These are phyloP conservation scores for Urocynchramus pylzowi DNA, from an alignment of 2,113 vertebrate genomes.

Conservation along the genomic window DNA sequence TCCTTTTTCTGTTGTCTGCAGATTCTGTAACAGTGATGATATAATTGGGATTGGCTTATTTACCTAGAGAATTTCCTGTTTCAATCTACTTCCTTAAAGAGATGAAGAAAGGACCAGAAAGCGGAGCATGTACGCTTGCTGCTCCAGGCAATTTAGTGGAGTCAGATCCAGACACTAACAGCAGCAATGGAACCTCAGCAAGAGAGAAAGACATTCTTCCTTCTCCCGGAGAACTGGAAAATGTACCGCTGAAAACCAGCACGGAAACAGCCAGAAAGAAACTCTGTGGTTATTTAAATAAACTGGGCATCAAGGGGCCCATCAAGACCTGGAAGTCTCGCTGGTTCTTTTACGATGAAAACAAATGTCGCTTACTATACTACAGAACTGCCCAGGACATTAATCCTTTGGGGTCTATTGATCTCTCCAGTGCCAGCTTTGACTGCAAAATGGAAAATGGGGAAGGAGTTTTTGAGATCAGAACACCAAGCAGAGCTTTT, in stretches of 20 bases:
- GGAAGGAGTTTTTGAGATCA: slow-evolving; percentile 87
- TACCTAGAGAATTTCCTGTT: neutral
- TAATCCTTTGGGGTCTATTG: slow-evolving; percentile 83
- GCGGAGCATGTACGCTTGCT: neutral
- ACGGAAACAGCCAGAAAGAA: slow-evolving; percentile 48
- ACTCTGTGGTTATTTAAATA: slow-evolving; percentile 91
- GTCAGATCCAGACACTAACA: neutral
- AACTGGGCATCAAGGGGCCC: slow-evolving; percentile 84
- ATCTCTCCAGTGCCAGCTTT: slow-evolving; percentile 79
- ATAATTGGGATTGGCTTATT: neutral
- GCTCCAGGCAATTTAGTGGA: neutral
- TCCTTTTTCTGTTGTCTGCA: neutral
- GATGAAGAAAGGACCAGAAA: slow-evolving; percentile 36
- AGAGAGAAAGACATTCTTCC: neutral
- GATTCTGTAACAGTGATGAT: neutral
- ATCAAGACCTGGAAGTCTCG: slow-evolving; percentile 90
- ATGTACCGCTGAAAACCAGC: neutral
- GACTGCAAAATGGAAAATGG: slow-evolving; percentile 81
- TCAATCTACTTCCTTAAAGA: neutral
- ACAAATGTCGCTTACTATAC: slow-evolving; percentile 83
- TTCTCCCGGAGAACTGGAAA: neutral
- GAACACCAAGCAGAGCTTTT: slow-evolving; percentile 82
- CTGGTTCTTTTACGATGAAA: slow-evolving; percentile 90
- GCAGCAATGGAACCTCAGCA: neutral
- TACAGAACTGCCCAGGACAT: slow-evolving; percentile 87